These are phyloP conservation scores for Heteractis magnifica DNA, from an alignment of 92 coral and sea anemone species.

Conservation along the genomic window DNA sequence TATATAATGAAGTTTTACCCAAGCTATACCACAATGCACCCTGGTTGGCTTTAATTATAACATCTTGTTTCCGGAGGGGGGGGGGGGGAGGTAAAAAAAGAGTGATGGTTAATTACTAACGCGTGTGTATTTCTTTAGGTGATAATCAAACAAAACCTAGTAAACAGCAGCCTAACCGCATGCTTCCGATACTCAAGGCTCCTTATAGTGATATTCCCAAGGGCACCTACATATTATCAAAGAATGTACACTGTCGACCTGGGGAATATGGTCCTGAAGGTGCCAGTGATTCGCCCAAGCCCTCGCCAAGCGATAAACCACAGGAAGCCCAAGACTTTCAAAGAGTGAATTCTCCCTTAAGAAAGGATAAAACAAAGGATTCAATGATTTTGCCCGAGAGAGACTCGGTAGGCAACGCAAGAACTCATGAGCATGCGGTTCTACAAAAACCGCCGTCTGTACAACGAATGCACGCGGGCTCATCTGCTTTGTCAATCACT, in stretches of 20 bases:
- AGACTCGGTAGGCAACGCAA: not conserved
- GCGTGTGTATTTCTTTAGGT: not conserved
- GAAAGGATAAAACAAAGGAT: not conserved
- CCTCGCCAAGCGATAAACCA: slow-evolving; percentile 41
- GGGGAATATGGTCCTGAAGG: slow-evolving; percentile 85
- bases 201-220: slow-evolving; percentile 4
- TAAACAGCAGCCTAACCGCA: not conserved
- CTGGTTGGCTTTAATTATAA: not conserved
- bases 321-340: slow-evolving; percentile 35
- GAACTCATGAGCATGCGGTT: slow-evolving; percentile 39
- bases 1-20: not conserved
- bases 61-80: no score
- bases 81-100: no score
- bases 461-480: slow-evolving; percentile 51
- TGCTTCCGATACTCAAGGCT: slow-evolving; percentile 5
- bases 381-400: slow-evolving; percentile 17
- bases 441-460: slow-evolving; percentile 51
- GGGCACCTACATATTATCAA: slow-evolving; percentile 6
- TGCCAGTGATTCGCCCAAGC: slow-evolving; percentile 70
- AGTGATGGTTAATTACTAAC: not conserved
- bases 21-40: not conserved
- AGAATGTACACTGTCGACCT: slow-evolving; percentile 53
- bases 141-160: not conserved
- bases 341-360: not conserved
- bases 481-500: slow-evolving; percentile 75